Evolutionary conservation across 1,140 invertebrate genomes (phyloP).

Genomic region (Nasonia giraulti): DNA sequence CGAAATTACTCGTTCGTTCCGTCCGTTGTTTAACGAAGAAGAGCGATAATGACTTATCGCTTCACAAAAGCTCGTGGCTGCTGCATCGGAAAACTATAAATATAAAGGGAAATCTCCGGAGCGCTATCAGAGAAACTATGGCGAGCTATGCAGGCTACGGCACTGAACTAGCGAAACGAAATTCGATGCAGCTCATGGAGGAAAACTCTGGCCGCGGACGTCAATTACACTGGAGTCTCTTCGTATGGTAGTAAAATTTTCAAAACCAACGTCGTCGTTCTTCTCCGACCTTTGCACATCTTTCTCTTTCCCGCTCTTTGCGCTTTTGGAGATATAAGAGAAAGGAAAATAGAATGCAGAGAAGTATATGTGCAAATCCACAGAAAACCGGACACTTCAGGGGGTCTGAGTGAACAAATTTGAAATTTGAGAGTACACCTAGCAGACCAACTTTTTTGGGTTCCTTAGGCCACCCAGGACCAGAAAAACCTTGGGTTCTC

Average conservation of each 20-base stretch:
- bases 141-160: neutral
- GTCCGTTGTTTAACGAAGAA: constrained; percentile 40
- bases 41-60: constrained; percentile 43
- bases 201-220: constrained; percentile 14
- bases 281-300: neutral
- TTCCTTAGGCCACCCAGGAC: too few relatives aligned
- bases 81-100: constrained; percentile 48
- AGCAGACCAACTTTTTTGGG: too few relatives aligned
- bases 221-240: constrained; percentile 21
- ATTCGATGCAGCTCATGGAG: constrained; percentile 29
- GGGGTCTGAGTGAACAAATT: too few relatives aligned
- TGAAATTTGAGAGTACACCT: too few relatives aligned
- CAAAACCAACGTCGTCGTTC: neutral
- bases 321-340: neutral
- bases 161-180: neutral
- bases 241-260: neutral
- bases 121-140: neutral
- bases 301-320: neutral
- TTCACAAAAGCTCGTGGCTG: constrained; percentile 28
- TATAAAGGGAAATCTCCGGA: constrained; percentile 26
- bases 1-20: constrained; percentile 32
- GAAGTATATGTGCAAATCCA: too few relatives aligned
- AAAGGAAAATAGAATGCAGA: too few relatives aligned
- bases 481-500: too few relatives aligned
- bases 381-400: too few relatives aligned